phyloP scores from a whole-genome alignment of 2,888 invertebrate species.

The Drosophila kuntzei region DNA sequence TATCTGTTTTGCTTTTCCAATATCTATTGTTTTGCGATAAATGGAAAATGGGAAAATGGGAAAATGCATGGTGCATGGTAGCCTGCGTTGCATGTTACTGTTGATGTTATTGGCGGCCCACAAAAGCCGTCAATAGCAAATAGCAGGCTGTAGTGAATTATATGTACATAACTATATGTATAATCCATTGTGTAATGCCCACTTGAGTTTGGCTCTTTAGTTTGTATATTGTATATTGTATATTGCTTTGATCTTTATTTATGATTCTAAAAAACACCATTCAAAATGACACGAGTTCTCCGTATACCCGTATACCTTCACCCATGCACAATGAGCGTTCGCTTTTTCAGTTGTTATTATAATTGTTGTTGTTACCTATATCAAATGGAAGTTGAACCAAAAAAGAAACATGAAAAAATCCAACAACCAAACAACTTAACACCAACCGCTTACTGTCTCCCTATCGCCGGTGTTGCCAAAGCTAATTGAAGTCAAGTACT shows the following conservation, averaged over 20 bases:
- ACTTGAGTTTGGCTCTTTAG: slow-evolving; percentile 52
- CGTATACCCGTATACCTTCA: slow-evolving; percentile 46
- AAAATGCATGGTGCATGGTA: slow-evolving; percentile 18
- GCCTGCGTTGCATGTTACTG: slow-evolving; percentile 27
- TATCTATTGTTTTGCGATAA: slow-evolving; percentile 19
- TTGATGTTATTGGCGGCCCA: slow-evolving; percentile 5
- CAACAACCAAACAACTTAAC: slow-evolving; percentile 50
- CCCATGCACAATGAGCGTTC: slow-evolving; percentile 69
- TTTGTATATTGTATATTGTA: slow-evolving; percentile 34
- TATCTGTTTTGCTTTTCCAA: slow-evolving; percentile 14
- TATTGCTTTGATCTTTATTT: slow-evolving; percentile 59
- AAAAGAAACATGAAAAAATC: slow-evolving; percentile 24
- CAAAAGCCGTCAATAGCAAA: background rate
- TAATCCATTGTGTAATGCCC: slow-evolving; percentile 37
- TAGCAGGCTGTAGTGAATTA: slow-evolving; percentile 23
- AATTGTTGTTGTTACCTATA: slow-evolving; percentile 58
- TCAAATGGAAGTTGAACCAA: slow-evolving; percentile 57
- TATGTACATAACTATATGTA: slow-evolving; percentile 22
- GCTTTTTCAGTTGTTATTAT: slow-evolving; percentile 69
- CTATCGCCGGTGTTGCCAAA: slow-evolving; percentile 56
- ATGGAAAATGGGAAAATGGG: slow-evolving; percentile 31
- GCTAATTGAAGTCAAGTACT: slow-evolving; percentile 55
- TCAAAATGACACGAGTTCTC: slow-evolving; percentile 41
- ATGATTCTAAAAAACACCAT: slow-evolving; percentile 26
- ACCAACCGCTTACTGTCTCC: slow-evolving; percentile 71